Percentiles rank a stretch among this genome's conserved stretches.
These are phyloP conservation scores for Zoanthus gigantus DNA, from an alignment of 92 coral and sea anemone genomes.

Conservation along the genomic window DNA sequence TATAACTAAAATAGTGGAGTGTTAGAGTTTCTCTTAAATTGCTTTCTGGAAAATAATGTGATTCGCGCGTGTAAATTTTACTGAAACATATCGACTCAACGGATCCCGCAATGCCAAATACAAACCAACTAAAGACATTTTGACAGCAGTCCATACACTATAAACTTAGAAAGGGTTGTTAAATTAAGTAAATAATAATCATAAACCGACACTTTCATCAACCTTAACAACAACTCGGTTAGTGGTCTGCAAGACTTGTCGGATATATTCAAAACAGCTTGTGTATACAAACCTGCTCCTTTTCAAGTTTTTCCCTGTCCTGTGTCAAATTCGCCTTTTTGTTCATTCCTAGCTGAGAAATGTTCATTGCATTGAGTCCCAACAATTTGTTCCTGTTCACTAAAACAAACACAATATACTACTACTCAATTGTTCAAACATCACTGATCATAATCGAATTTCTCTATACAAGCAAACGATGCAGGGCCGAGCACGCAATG, in stretches of 20 bases:
- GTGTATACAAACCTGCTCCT: constrained; percentile 76
- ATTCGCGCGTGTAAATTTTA: too few species aligned
- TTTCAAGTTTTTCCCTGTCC: constrained; percentile 91
- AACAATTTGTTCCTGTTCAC: not conserved
- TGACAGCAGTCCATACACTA: not conserved
- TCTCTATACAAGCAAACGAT: constrained; percentile 23
- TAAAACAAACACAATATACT: constrained; percentile 13
- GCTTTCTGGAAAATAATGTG: too few species aligned
- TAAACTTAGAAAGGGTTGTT: not conserved
- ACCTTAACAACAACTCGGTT: not conserved
- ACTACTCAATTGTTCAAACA: not conserved
- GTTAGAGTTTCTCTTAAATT: too few species aligned
- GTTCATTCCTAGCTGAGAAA: constrained; percentile 68
- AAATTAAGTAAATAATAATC: not conserved
- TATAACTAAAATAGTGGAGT: too few species aligned
- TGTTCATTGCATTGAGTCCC: constrained; percentile 27
- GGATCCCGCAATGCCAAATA: not conserved
- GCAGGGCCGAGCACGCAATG: not conserved
- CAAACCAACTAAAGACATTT: not conserved
- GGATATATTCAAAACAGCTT: not conserved
- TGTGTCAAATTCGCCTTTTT: constrained; percentile 74
- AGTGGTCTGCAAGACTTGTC: not conserved
- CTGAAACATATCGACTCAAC: too few species aligned
- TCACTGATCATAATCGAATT: constrained; percentile 5
- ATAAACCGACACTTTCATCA: constrained; percentile 2